phyloP scores from a whole-genome alignment of 1,140 invertebrate species.

The Neomicropteryx cornuta region DNA sequence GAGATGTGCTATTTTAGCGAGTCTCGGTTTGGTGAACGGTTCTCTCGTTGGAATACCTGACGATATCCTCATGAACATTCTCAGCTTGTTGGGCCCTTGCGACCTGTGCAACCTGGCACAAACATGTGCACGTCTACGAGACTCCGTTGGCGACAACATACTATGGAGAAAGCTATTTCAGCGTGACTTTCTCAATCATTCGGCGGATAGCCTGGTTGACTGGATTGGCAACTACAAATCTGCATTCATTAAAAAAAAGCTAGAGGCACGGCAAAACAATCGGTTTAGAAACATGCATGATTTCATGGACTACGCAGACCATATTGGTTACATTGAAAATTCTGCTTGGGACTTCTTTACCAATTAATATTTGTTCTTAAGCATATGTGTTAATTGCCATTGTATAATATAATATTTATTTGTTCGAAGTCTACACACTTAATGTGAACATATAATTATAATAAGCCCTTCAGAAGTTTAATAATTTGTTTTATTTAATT shows the following conservation, averaged over 20 bases:
- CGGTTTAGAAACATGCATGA: slow-evolving; percentile 18
- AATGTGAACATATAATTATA: slow-evolving; percentile 3
- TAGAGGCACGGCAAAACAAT: slow-evolving; percentile 4
- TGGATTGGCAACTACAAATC: slow-evolving; percentile 23
- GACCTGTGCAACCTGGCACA: slow-evolving; percentile 22
- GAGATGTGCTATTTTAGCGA: slow-evolving; percentile 25
- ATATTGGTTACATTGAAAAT: slow-evolving; percentile 22
- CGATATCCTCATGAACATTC: slow-evolving; percentile 24
- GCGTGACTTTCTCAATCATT: slow-evolving; percentile 21
- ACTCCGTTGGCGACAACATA: slow-evolving; percentile 17
- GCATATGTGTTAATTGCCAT: slow-evolving; percentile 1
- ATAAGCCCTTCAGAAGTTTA: slow-evolving; percentile 23
- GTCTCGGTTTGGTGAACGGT: slow-evolving; percentile 26
- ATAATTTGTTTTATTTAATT: not conserved
- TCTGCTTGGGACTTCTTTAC: slow-evolving; percentile 19
- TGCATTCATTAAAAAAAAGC: slow-evolving; percentile 13
- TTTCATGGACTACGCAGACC: slow-evolving; percentile 21
- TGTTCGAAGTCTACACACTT: too few species aligned
- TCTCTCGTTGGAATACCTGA: slow-evolving; percentile 32
- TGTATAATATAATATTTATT: slow-evolving; percentile 3
- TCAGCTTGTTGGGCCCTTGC: slow-evolving; percentile 17
- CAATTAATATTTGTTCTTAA: slow-evolving; percentile 8
- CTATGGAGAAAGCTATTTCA: slow-evolving; percentile 26
- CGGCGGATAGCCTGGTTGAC: slow-evolving; percentile 10
- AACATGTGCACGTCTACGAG: slow-evolving; percentile 22